Evolutionary conservation across 2,888 invertebrate species (phyloP), one percentile per base, ranked within the genome.

Genomic region (Prosopocoilus inquinatus): DNA sequence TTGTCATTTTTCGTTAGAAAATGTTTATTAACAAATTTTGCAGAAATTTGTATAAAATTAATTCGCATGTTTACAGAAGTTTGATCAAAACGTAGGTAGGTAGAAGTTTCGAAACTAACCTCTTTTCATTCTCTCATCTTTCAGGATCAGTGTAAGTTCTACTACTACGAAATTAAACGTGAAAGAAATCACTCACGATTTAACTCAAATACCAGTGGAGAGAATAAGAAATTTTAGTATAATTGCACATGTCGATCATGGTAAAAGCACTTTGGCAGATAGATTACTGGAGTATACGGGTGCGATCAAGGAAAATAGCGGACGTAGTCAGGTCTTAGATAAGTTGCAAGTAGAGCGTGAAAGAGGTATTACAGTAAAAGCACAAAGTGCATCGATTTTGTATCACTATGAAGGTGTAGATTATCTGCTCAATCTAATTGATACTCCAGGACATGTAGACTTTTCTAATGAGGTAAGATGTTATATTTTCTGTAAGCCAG

Each of bases 241-340:
- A 68, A 94, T 99, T 60, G 98, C 98, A n/a, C 98, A 99, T 78
- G 92, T 99, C 1, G 98, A 99, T 76, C 98, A 98, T 81, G 98
- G 98, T 0, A 99, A 99, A 80, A 95, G 95, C 75, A 99, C 98
- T 0, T 78, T 99, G 55, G 96, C 98, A 1, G 98, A 99, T 75
- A 82, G 98, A 53, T 76, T 99, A n/a, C 77, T 99, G 9, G 97
- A 98, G 83, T 78, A 90, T 51, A 95, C 96, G 12, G 96, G 96
- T 63, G 88, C 87, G 0, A 86, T 90, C 53, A 84, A 85, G 69
- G 79, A 79, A 1, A 85, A 87, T 28, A 79, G 80, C 2, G 87
- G 86, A 28, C 80, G 83, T 64, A 81, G 83, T 50, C 91, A 91
- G 78, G 84, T 92, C 11, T 74, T 92, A 9, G 92, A 92, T 70